Conservation (phyloP, 53 echinoderm and acorn worm species). For the Echinarachnius parma region DNA sequence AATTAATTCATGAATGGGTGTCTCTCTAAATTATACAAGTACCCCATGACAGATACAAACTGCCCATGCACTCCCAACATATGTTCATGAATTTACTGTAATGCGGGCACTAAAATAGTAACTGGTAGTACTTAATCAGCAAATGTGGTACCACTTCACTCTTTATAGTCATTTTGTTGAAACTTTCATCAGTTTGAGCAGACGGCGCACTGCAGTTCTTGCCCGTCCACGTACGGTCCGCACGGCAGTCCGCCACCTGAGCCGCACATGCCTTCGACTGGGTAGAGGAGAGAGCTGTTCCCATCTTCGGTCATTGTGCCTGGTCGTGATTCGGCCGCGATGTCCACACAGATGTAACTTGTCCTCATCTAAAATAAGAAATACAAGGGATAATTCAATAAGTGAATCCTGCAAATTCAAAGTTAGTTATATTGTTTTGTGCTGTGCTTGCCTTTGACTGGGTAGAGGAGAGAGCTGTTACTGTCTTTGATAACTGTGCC, state of each 20-base stretch:
- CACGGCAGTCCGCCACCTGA: conserved; percentile 37
- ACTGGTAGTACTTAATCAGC: too few relatives aligned
- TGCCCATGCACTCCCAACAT: too few relatives aligned
- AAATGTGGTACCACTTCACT: too few relatives aligned
- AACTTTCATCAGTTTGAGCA: conserved; percentile 14
- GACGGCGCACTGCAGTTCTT: conserved; percentile 42
- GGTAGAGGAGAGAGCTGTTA: conserved; percentile 24
- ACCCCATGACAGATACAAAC: too few relatives aligned
- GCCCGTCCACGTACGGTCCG: conserved; percentile 35
- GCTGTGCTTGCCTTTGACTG: conserved; percentile 27
- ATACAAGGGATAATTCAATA: too few relatives aligned
- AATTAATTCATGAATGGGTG: too few relatives aligned
- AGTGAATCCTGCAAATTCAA: too few relatives aligned
- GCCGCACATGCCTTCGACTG: conserved; percentile 35
- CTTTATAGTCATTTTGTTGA: too few relatives aligned
- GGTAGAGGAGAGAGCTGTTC: conserved; percentile 24
- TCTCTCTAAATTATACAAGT: too few relatives aligned
- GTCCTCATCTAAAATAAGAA: conserved; percentile 27
- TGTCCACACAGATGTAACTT: conserved; percentile 27
- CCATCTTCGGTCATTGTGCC: conserved; percentile 32
- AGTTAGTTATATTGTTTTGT: too few relatives aligned
- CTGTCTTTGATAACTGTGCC: conserved; percentile 26
- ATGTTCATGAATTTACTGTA: too few relatives aligned
- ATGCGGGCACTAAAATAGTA: too few relatives aligned
- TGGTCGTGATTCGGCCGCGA: conserved; percentile 4